Base-by-base conservation (phyloP, 2,113 vertebrate species). In the Chionodraco myersi region DNA sequence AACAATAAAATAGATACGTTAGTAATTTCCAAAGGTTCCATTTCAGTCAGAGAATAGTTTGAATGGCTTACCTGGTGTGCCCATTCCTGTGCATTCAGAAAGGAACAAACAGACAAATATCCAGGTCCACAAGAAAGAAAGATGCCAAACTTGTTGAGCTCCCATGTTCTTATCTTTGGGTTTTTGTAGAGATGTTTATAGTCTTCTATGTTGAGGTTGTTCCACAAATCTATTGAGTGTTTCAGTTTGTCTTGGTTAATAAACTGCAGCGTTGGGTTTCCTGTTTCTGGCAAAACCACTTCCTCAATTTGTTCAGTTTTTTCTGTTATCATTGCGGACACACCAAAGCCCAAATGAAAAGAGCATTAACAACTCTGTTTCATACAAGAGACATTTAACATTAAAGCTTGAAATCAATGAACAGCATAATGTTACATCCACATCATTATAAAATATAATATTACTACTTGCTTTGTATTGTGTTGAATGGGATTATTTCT, bases 231-330 rank as follows among this genome's bases (percentile, higher is more conserved):
- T 71, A 3, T 16, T 78, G 13, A 15, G 10, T 34, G 49, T 69
- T 62, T 79, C 41, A 67, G 44, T 78, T 56, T 53, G 8, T 85
- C 13, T 48, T 45, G 34, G 14, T 34, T 11, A 23, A 74, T 52
- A 51, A 72, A 63, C 23, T 72, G 36, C 34, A 68, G 14, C 21
- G 8, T 26, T 23, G 12, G 3, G 15, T 73, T 93, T 93, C 93
- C 90, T 85, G 73, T 92, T 90, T 87, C 60, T 74, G 13, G 13
- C 10, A 30, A 62, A 72, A 48, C 5, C 2, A 88, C 89, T 93
- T 94, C 93, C 92, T 81, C 68, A 92, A 88, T 87, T 68, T 77
- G 8, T 51, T 78, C 3, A 21, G 3, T 36, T 30, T 79, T 30
- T 74, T 36, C 48, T 59, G 30, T 34, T 77, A 15, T 26, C 4